A percentile compares a stretch with the other conserved stretches of the same genome.
These are phyloP conservation scores for Colletes collaris DNA, from an alignment of 2,888 invertebrate genomes.

Conservation along the genomic window DNA sequence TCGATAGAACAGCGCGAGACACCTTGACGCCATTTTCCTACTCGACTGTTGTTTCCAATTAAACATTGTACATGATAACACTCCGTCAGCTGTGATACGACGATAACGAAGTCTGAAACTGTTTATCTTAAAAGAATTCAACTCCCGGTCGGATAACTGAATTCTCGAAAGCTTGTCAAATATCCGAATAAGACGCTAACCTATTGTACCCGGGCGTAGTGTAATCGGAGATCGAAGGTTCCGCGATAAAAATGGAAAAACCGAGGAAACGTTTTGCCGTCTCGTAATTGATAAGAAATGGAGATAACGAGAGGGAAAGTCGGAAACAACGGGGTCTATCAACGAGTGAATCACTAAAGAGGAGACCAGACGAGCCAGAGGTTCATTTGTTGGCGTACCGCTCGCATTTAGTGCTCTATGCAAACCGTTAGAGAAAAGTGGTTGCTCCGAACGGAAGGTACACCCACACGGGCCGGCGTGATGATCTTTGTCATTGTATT, in stretches of 20 bases:
- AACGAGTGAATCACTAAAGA: constrained; percentile 23
- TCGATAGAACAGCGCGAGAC: too few relatives aligned
- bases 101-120: too few relatives aligned
- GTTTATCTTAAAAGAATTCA: too few relatives aligned
- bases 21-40: too few relatives aligned
- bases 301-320: constrained; percentile 38
- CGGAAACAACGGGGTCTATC: constrained; percentile 10
- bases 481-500: constrained; percentile 44
- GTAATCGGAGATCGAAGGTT: not conserved
- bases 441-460: constrained; percentile 9
- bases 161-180: too few relatives aligned
- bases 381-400: constrained; percentile 38
- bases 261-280: not conserved
- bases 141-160: too few relatives aligned
- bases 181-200: too few relatives aligned
- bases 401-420: constrained; percentile 12
- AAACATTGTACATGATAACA: too few relatives aligned
- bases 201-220: too few relatives aligned
- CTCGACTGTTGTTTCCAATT: too few relatives aligned
- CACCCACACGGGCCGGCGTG: constrained; percentile 20
- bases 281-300: constrained; percentile 6
- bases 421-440: constrained; percentile 49
- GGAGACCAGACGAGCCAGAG: not conserved
- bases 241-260: not conserved
- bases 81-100: too few relatives aligned